Evolutionary conservation across 2,113 vertebrate species (phyloP).

Genomic region (Bufo gargarizans): DNA sequence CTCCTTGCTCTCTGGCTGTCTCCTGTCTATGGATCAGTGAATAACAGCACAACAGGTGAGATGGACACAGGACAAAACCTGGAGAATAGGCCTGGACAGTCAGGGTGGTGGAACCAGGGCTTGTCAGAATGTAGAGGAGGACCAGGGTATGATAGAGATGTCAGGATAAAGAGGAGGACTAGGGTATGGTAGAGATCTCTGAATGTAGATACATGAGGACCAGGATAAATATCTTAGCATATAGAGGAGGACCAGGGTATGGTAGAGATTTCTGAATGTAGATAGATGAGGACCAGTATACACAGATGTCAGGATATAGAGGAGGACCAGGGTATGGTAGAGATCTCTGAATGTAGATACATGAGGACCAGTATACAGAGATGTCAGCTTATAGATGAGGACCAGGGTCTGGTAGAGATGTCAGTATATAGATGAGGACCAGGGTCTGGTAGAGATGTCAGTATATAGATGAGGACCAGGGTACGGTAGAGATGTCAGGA

Average conservation of each 20-base stretch:
- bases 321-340: neutral
- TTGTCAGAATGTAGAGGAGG: too few species aligned
- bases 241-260: neutral
- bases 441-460: neutral
- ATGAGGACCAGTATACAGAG: neutral
- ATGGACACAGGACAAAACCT: too few species aligned
- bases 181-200: neutral
- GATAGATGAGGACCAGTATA: neutral
- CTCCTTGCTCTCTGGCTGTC: constrained; percentile 37
- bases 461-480: neutral
- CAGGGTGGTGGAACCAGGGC: neutral
- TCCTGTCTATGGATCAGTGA: constrained; percentile 13
- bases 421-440: neutral
- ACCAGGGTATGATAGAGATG: too few species aligned
- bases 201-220: neutral
- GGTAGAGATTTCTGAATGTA: neutral
- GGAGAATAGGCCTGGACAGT: too few species aligned
- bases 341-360: too few species aligned
- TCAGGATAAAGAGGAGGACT: too few species aligned
- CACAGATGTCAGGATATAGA: neutral
- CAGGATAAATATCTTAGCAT: neutral
- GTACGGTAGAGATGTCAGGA: neutral
- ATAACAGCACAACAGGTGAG: constrained; percentile 53
- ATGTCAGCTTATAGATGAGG: neutral
- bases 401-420: neutral